Conservation (phyloP, 2,797 vertebrate genomes). For the Limosa lapponica region DNA sequence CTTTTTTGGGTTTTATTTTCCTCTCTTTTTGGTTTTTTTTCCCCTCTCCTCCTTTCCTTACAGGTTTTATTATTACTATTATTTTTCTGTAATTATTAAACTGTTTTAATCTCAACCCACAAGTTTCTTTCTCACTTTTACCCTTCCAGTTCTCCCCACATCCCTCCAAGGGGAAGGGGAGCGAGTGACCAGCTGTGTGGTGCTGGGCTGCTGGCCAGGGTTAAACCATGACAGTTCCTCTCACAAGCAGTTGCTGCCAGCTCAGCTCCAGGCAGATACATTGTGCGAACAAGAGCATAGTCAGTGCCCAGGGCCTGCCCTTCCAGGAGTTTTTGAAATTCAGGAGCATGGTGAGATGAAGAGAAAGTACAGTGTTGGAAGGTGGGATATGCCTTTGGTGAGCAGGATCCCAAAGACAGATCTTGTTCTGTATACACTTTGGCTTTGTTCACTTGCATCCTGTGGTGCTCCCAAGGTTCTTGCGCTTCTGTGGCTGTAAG, state of each 20-base stretch:
- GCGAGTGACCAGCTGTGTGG: too few relatives aligned
- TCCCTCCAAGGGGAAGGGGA: accelerated
- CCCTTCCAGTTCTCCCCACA: not conserved
- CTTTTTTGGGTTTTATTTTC: not conserved
- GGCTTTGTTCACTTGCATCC: not conserved
- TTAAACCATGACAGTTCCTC: not conserved
- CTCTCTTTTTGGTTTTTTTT: too few relatives aligned
- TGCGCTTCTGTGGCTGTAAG: not conserved
- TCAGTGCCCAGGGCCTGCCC: not conserved
- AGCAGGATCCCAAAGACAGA: not conserved
- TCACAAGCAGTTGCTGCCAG: not conserved
- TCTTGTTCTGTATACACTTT: not conserved
- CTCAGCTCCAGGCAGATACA: not conserved
- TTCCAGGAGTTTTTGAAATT: not conserved
- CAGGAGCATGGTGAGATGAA: not conserved
- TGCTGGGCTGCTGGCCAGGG: not conserved
- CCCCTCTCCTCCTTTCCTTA: not conserved
- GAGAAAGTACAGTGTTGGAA: not conserved
- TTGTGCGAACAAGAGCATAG: not conserved
- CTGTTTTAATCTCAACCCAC: not conserved
- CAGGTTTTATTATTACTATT: not conserved
- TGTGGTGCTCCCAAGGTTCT: not conserved
- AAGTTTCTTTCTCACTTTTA: not conserved
- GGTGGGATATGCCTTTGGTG: not conserved
- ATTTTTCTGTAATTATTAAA: not conserved